Percentiles rank a stretch among this genome's conserved stretches.
Evolutionary conservation across 2,888 invertebrate genomes (phyloP).

Genomic region (Diarsia mendica): DNA sequence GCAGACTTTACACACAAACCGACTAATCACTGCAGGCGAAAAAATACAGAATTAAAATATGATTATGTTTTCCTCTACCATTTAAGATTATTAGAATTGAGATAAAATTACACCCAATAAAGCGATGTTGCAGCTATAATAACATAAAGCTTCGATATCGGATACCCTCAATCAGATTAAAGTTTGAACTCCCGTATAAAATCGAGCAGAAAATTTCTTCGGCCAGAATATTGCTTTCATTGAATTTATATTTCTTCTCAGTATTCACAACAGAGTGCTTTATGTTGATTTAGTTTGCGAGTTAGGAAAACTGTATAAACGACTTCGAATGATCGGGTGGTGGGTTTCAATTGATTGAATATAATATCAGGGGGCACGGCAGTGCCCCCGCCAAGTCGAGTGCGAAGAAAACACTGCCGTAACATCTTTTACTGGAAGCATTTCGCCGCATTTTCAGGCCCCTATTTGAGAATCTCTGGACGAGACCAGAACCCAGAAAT

Average conservation of each 20-base stretch:
- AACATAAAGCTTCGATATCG: background rate
- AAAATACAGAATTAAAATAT: background rate
- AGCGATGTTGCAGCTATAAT: background rate
- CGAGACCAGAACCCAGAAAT: no score
- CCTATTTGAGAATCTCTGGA: no score
- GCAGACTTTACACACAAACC: background rate
- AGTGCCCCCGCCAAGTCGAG: no score
- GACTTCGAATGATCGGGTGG: background rate
- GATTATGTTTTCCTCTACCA: no score
- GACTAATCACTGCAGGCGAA: background rate
- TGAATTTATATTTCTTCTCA: conserved; percentile 36
- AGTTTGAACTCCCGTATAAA: conserved; percentile 13
- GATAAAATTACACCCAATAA: background rate
- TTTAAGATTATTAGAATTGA: no score
- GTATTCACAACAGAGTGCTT: conserved; percentile 19
- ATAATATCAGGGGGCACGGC: no score
- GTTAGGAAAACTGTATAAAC: conserved; percentile 16
- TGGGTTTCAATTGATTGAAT: conserved; percentile 25
- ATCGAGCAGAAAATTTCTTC: background rate
- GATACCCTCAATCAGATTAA: conserved; percentile 16
- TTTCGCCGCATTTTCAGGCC: no score
- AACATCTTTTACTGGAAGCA: no score
- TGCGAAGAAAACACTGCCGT: no score
- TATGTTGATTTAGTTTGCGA: conserved; percentile 37
- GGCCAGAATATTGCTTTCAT: conserved; percentile 25